Evolutionary conservation across 2,797 vertebrate genomes (phyloP), one percentile per base, ranked within the genome.

Genomic region (Gymnoscopelus microlampas): DNA sequence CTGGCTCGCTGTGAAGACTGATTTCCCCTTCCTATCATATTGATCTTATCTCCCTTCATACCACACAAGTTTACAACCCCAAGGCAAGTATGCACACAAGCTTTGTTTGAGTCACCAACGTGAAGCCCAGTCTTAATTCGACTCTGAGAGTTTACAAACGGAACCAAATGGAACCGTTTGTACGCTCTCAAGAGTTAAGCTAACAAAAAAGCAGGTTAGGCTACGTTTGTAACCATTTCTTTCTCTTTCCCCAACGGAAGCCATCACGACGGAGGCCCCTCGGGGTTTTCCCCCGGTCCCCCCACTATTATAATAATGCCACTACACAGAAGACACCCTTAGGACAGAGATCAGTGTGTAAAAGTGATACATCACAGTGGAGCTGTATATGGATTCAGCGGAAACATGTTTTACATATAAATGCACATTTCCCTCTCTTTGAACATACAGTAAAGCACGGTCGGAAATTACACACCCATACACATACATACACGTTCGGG

Each of bases 231-330:
- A 78, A 61, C 12, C 49, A 4, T 2, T 76, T 26, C 49, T 76
- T 66, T 55, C 58, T 82, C 10, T 53, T 74, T 59, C 76, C 53
- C 61, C 1, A 70, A 62, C 60, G 5, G 13, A 79, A 73, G 59
- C 4, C 49, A 32, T 47, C 9, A 19, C 53, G 15, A 66, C 47
- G 58, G 24, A 62, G 39, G 15, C 51, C 48, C 63, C 73, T 64
- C 19, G 44, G 54, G 54, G 63, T 79, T 72, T 63, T 14, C 24
- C 57, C 59, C 32, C 23, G 53, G 61, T 79, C 71, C 61, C 23
- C 24, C 57, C 59, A 44, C 23, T 75, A 56, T 32, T 53, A 80
- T 76, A 39, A 61, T 76, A 73, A 78, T 62, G 77, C 9, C 35
- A 44, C 39, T 70, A 74, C 80, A 71, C 77, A 79, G 60, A 35